Evolutionary conservation across 1,140 invertebrate genomes (phyloP).

Genomic region (Drosophila pseudoobscura): DNA sequence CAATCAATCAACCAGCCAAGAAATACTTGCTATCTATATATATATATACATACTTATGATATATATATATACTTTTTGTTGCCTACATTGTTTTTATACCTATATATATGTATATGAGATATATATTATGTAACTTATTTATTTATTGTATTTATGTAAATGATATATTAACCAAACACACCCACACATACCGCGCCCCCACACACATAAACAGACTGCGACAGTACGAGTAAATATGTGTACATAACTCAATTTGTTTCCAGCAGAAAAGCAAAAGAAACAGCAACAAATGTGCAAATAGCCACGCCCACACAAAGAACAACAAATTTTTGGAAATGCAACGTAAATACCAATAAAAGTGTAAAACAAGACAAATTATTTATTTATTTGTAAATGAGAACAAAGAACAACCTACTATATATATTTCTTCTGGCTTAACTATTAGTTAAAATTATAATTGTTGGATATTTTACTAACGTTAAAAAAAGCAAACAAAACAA

Average conservation of each 20-base stretch:
- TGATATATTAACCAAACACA: conserved; percentile 34
- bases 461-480: conserved; percentile 81
- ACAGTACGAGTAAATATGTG: conserved; percentile 52
- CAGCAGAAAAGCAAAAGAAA: background rate
- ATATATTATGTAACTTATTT: conserved; percentile 67
- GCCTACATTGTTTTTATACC: conserved; percentile 70
- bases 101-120: conserved; percentile 31
- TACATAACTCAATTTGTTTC: conserved; percentile 57
- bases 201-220: conserved; percentile 27
- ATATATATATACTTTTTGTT: conserved; percentile 60
- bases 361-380: conserved; percentile 65
- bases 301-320: conserved; percentile 32
- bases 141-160: conserved; percentile 81
- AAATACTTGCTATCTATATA: conserved; percentile 28
- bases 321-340: conserved; percentile 20
- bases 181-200: conserved; percentile 7
- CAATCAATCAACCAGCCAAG: conserved; percentile 4
- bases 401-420: conserved; percentile 63
- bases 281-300: conserved; percentile 17
- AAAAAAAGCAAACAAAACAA: conserved; percentile 54
- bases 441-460: conserved; percentile 79
- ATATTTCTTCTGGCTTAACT: conserved; percentile 73
- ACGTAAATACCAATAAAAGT: conserved; percentile 16
- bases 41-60: background rate
- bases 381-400: conserved; percentile 71